Evolutionary conservation across 2,888 invertebrate species (phyloP), one percentile per base, ranked within the genome.

Genomic region (Drosophila kambysellisi): DNA sequence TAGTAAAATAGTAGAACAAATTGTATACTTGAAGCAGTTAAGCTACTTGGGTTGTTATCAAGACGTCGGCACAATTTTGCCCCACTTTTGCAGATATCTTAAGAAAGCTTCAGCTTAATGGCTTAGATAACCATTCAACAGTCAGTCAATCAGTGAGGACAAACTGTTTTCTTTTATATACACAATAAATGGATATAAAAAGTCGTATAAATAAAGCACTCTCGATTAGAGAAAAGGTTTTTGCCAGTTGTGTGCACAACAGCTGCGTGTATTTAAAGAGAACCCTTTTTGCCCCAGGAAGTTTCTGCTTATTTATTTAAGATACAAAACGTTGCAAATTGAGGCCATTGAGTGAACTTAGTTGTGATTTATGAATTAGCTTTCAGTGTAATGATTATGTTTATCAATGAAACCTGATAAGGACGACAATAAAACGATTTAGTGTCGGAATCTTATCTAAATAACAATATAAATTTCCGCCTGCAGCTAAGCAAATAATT

Each of bases 401-500:
- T 69, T 70, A 70, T 63, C 68, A 77, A 74, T 85, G 59, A 76
- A 74, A 70, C 76, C 76, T 70, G 82, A 79, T 82, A 77, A 70
- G 35, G 20, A 20, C 39, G 48, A 33, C 54, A 58, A 46, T 39
- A 57, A 57, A 54, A 9, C 35, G 35, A 33, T 30, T 29, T 51
- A 15, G 62, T 54, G 70, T 63, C 39, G 50, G 52, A 62, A 69
- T 70, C 70, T 83, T 86, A 86, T 86, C 80, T 41, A 6, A n/a
- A 32, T 29, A 61, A 50, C 33, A 50, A 58, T 54, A 54, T 54
- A 33, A 53, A 51, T 66, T 72, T 65, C 60, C 66, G 69, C 54
- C 32, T 50, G 63, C 87, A 83, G 83, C 81, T 83, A 79, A 67
- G 60, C 70, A 73, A 86, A 82, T 60, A 75, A 46, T 17, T 52